Evolutionary conservation across 2,888 invertebrate species (phyloP).

Genomic region (Lochmaea capreae): DNA sequence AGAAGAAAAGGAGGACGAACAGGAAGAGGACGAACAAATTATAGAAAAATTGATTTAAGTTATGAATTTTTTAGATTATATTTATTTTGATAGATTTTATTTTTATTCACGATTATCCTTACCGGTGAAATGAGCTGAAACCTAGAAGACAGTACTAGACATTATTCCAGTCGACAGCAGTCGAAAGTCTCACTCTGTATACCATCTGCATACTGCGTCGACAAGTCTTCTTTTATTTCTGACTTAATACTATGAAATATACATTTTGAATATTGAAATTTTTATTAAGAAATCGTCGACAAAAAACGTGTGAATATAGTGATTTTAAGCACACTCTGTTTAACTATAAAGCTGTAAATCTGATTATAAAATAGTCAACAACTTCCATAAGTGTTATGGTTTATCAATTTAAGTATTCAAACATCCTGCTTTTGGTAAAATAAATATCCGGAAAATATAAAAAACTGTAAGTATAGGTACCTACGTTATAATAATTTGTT

Average conservation of each 20-base stretch:
- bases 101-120: neutral
- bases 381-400: constrained; percentile 1
- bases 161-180: too few species aligned
- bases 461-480: neutral
- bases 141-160: too few species aligned
- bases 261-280: too few species aligned
- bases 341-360: neutral
- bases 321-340: too few species aligned
- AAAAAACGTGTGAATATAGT: too few species aligned
- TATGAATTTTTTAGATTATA: neutral
- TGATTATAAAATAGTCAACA: constrained; percentile 15
- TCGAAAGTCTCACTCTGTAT: too few species aligned
- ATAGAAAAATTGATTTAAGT: constrained; percentile 15
- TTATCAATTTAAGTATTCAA: neutral
- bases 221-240: too few species aligned
- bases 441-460: neutral
- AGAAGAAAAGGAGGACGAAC: constrained; percentile 40
- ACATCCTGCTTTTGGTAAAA: constrained; percentile 15
- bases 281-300: too few species aligned
- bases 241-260: too few species aligned
- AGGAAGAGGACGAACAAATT: constrained; percentile 11
- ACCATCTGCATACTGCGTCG: too few species aligned
- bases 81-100: neutral
- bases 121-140: too few species aligned
- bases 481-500: neutral